Evolutionary conservation across 2,888 invertebrate genomes (phyloP), one percentile per base, ranked within the genome.

Genomic region (Melipona beecheii): DNA sequence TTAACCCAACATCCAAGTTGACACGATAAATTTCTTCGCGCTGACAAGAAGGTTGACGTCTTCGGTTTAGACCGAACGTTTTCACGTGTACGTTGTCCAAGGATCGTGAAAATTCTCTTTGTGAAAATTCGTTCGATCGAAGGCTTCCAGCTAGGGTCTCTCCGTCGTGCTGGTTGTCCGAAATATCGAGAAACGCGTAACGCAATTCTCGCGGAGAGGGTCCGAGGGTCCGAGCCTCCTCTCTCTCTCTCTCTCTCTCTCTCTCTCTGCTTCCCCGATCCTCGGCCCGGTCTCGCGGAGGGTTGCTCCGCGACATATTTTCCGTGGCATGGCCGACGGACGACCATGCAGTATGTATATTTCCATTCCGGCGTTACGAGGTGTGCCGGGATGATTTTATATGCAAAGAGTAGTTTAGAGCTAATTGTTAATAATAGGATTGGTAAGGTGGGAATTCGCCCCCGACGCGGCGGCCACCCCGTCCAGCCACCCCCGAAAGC

Each of bases 371-470:
- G 91, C 91, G 92, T 93, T 94, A 94, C 93, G 93, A 93, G 93
- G 92, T 93, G 92, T 86, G 92, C 86, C 43, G 89, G 90, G 89
- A 91, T 92, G 92, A 93, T 94, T 93, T 93, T 91, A 92, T 93
- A 94, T 94, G 94, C 94, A 94, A 94, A 94, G 93, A 94, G 94
- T 94, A 94, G 94, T 94, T 94, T 93, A 93, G 92, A 92, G 93
- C 93, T 94, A 94, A 94, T 94, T 94, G 94, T 94, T 94, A 94
- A 94, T 94, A 94, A 94, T 94, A 94, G 94, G 94, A 94, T 94
- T 94, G 94, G 94, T 94, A 94, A 94, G 94, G 94, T 94, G 94
- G 94, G 94, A 94, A 94, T 94, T 94, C 93, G 90, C 90, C 91
- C 90, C 90, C 90, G 88, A 81, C 88, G 66, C 78, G 64, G 21